Base-by-base conservation (phyloP, 2,888 invertebrate genomes). In the Leptinotarsa juncta region DNA sequence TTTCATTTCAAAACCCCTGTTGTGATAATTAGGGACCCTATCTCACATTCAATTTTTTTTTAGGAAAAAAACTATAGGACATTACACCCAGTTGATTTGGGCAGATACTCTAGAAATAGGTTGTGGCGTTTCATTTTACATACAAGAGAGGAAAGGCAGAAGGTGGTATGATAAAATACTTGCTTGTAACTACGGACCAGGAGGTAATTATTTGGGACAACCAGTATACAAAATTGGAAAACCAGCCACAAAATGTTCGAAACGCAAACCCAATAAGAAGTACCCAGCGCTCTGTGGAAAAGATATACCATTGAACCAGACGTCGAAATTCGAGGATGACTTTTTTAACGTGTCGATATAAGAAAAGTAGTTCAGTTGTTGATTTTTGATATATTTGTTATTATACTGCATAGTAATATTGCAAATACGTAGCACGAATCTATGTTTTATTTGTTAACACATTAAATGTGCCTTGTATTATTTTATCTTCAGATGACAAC, bases 11-110 rank as follows among this genome's bases (percentile, higher is more conserved):
- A 42, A 12, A 10, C 3, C 42, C 3, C 1, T 3, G 42, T 10
- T 10, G 10, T 42, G 42, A 42, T 42, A 3, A 3, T 10, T 42
- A 42, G 12, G 42, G 10, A 10, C 10, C 42, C 10, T 42, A 10
- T 10, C 10, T 42, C 10, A 42, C 10, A 42, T 42, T 12, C 1
- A 5, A 5, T 15, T 15, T 51, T 14, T 16, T 62, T 42, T n/a
- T 23, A 69, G 69, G 18, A 18, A 18, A 16, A 42, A 69, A 12
- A 57, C n/a, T 4, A 69, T 49, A 3, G 88, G 87, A 2, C 88
- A 88, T 75, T 88, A 87, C 76, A 87, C 87, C 0, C 87, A 87
- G 76, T 81, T 88, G 81, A 67, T 87, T 5, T 88, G 88, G 88
- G 85, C 86, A 0, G 83, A 86, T n/a, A 85, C 85, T 4, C 78